Conservation (phyloP, 2,797 vertebrate genomes). For the Heterohyrax brucei region DNA sequence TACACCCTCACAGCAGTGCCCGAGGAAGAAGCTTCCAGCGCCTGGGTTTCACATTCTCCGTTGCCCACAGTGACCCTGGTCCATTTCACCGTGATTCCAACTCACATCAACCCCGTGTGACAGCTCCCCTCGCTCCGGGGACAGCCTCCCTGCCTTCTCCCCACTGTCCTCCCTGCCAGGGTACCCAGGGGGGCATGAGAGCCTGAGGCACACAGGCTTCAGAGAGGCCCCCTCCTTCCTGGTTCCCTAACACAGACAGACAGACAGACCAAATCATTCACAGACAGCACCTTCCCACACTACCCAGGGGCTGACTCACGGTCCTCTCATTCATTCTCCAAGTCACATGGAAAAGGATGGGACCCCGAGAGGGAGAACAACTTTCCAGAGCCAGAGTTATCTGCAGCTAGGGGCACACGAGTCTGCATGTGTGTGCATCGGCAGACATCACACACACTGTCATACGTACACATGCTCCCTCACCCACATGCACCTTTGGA, state of each 20-base stretch:
- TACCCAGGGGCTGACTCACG: rapidly evolving
- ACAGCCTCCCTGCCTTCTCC: rapidly evolving
- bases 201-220: no score
- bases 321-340: rapidly evolving
- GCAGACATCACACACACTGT: not conserved
- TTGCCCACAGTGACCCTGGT: no score
- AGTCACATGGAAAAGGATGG: rapidly evolving
- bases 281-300: not conserved
- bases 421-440: rapidly evolving
- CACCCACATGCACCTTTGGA: no score
- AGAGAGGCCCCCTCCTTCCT: not conserved
- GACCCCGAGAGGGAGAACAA: rapidly evolving
- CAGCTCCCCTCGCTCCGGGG: not conserved
- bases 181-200: no score
- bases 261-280: rapidly evolving
- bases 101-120: no score
- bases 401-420: rapidly evolving
- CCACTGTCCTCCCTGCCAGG: not conserved
- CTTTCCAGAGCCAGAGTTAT: rapidly evolving
- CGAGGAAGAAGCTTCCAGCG: no score
- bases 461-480: no score
- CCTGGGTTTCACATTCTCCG: no score
- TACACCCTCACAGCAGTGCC: no score
- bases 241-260: not conserved
- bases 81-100: no score